These are phyloP conservation scores for Micropterix aruncella DNA, from an alignment of 2,888 invertebrate genomes.

Conservation along the genomic window DNA sequence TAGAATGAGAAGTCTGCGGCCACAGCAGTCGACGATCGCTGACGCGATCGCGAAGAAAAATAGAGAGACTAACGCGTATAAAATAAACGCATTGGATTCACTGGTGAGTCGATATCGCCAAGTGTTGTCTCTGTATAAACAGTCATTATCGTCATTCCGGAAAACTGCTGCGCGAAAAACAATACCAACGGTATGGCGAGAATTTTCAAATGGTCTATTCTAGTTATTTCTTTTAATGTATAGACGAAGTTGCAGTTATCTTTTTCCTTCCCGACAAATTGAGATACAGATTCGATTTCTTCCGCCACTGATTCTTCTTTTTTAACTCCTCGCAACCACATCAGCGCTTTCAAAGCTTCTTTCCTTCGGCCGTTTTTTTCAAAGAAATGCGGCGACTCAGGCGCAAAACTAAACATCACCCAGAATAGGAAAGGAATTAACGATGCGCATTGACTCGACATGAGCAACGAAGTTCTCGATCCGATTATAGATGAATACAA, in stretches of 20 bases:
- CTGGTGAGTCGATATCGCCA: conserved; percentile 3
- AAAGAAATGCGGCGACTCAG: conserved; percentile 13
- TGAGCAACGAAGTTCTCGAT: conserved; percentile 9
- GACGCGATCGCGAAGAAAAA: conserved; percentile 7
- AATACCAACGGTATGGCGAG: conserved; percentile 8
- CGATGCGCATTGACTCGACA: conserved; percentile 8
- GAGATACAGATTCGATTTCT: conserved; percentile 8
- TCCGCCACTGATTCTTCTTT: conserved; percentile 6
- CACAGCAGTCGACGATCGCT: conserved; percentile 10
- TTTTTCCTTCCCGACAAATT: too few relatives aligned
- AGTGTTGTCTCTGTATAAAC: conserved; percentile 11
- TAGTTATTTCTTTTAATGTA: conserved; percentile 6
- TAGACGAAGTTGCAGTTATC: conserved; percentile 6
- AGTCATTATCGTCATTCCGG: conserved; percentile 8
- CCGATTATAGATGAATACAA: conserved; percentile 10
- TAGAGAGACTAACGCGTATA: too few relatives aligned
- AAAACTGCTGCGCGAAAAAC: conserved; percentile 7
- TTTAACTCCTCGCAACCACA: conserved; percentile 9
- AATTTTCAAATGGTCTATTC: conserved; percentile 8
- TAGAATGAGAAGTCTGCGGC: conserved; percentile 8
- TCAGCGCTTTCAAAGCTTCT: conserved; percentile 7
- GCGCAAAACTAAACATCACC: conserved; percentile 9
- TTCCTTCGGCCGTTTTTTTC: conserved; percentile 9
- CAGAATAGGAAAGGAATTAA: conserved; percentile 11
- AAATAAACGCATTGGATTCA: too few relatives aligned